Percentiles rank a stretch among this genome's conserved stretches.
Evolutionary conservation across 1,140 invertebrate genomes (phyloP).

Genomic region (Bacillus rossius): DNA sequence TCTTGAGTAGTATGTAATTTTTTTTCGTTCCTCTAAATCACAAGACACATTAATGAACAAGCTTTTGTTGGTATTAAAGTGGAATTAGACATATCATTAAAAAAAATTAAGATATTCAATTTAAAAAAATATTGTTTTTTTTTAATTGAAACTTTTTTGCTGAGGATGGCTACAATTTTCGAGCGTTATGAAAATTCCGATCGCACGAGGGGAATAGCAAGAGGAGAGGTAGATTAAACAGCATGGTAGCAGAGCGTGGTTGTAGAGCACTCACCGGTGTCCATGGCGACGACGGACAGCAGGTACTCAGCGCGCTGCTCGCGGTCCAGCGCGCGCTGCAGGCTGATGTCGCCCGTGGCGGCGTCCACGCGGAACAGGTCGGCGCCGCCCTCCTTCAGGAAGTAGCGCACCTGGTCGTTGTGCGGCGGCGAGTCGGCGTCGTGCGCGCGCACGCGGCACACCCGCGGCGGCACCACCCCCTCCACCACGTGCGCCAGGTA

Average conservation of each 20-base stretch:
- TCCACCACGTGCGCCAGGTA: conserved; percentile 92
- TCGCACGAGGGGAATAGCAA: too few relatives aligned
- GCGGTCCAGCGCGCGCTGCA: conserved; percentile 74
- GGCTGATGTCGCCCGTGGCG: conserved; percentile 79
- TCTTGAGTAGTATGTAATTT: too few relatives aligned
- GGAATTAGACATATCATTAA: too few relatives aligned
- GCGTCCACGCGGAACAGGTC: conserved; percentile 85
- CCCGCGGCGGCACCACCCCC: conserved; percentile 74
- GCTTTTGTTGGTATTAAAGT: too few relatives aligned
- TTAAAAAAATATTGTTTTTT: too few relatives aligned
- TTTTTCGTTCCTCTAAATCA: too few relatives aligned
- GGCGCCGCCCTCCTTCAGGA: conserved; percentile 86
- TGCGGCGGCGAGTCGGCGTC: conserved; percentile 88
- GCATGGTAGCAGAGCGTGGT: not conserved
- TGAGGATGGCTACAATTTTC: too few relatives aligned
- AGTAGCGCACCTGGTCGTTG: conserved; percentile 84
- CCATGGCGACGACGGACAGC: conserved; percentile 83
- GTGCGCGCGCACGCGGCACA: conserved; percentile 71
- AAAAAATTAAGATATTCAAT: too few relatives aligned
- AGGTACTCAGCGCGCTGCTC: conserved; percentile 77
- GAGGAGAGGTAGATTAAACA: too few relatives aligned
- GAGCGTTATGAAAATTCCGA: too few relatives aligned
- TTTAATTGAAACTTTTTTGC: too few relatives aligned
- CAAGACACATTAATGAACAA: too few relatives aligned
- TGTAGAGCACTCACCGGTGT: conserved; percentile 66